Base-by-base conservation (phyloP, 1,140 invertebrate species). In the Pogonomyrmex californicus region DNA sequence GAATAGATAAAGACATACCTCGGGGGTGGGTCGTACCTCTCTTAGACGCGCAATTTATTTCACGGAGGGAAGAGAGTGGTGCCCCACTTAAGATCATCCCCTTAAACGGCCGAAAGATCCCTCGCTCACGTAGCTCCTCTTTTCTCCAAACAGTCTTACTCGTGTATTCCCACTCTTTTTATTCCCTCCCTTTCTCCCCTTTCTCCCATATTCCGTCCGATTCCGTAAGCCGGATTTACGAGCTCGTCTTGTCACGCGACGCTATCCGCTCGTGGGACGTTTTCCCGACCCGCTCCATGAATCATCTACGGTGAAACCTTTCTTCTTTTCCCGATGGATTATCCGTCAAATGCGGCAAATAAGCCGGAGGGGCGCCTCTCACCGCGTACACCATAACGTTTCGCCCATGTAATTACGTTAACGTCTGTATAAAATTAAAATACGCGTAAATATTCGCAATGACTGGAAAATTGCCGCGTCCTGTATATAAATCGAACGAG, bases 151-250 rank as follows among this genome's bases (percentile, higher is more conserved):
- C 66, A 60, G 30, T 12, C 63, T 60, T 60, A 73, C 36, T 30
- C 41, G 41, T 44, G 41, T 23, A 23, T 23, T 60, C 66, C 33
- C 30, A 47, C 38, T 56, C 12, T 17, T 23, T 23, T 23, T 23
- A 23, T 23, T 68, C 23, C 7, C 41, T 14, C 6, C 38, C 65
- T 68, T 47, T 47, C 65, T 68, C 65, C 54, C 10, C 51, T 44
- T n/a, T 54, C 30, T 33, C 14, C 54, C 41, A 71, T 71, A 82
- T 82, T 71, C 66, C 17, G 54, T 60, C 79, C 54, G 36, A 73
- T 41, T 73, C 79, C 79, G 51, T 75, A 75, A 83, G 68, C 79
- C 41, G 79, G 66, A 83, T 83, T 82, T 83, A 83, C 68, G 79
- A 83, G 68, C 66, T 71, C 65, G 77, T 70, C 63, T 68, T 36